A percentile compares a stretch with the other conserved stretches of the same genome.
Evolutionary conservation across 2,797 vertebrate species (phyloP).

Genomic region (Lycodopsis pacificus): DNA sequence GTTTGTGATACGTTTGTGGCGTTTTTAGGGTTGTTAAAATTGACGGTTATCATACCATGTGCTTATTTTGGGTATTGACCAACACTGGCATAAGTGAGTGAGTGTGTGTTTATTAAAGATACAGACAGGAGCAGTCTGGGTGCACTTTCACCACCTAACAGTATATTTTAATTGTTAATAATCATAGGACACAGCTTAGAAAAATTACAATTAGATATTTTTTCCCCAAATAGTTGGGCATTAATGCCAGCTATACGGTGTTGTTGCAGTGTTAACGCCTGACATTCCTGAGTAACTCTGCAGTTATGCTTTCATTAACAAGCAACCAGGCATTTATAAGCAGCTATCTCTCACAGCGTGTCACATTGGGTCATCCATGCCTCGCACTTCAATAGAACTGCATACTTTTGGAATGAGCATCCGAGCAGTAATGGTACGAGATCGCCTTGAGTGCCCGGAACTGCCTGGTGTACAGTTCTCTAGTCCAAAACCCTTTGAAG

Average conservation of each 20-base stretch:
- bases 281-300: neutral
- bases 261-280: neutral
- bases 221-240: neutral
- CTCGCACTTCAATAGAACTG: conserved; percentile 17
- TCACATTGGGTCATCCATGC: conserved; percentile 23
- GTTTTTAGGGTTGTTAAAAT: neutral
- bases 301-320: conserved; percentile 15
- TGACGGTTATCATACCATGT: neutral
- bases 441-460: conserved; percentile 54
- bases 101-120: neutral
- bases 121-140: neutral
- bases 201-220: neutral
- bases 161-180: neutral
- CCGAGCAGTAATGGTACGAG: conserved; percentile 40
- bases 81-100: no score
- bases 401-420: conserved; percentile 46
- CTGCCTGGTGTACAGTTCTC: conserved; percentile 48
- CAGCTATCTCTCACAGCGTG: conserved; percentile 3
- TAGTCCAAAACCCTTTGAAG: conserved; percentile 58
- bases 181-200: neutral
- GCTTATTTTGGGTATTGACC: no score
- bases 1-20: neutral
- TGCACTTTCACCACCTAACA: neutral
- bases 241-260: neutral
- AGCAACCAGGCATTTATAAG: conserved; percentile 22